Evolutionary conservation across 2,888 invertebrate species (phyloP).

Genomic region (Patella pellucida): DNA sequence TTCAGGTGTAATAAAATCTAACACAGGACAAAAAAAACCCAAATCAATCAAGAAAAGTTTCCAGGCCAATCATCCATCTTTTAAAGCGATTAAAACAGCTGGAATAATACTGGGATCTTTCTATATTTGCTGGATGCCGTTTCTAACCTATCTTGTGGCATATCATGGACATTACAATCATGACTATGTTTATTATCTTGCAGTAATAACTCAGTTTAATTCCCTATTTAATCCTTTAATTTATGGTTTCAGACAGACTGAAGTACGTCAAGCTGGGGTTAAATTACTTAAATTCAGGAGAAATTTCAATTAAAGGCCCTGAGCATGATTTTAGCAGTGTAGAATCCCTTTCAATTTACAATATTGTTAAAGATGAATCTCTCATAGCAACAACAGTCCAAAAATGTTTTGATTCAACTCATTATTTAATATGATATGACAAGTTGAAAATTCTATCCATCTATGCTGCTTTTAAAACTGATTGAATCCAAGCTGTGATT

Average conservation of each 20-base stretch:
- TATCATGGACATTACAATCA: slow-evolving; percentile 19
- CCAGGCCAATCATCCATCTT: not conserved
- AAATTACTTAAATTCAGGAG: slow-evolving; percentile 16
- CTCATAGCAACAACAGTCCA: too few relatives aligned
- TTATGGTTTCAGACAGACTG: slow-evolving; percentile 35
- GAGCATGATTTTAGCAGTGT: too few relatives aligned
- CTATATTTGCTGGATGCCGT: slow-evolving; percentile 37
- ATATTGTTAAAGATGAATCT: too few relatives aligned
- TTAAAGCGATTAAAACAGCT: slow-evolving; percentile 33
- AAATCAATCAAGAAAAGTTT: not conserved
- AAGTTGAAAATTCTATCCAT: too few relatives aligned
- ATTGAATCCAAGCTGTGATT: too few relatives aligned
- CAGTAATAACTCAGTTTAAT: slow-evolving; percentile 35
- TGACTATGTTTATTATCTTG: slow-evolving; percentile 31
- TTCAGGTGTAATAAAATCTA: too few relatives aligned
- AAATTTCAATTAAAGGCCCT: not conserved
- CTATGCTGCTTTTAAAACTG: too few relatives aligned
- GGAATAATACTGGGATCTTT: slow-evolving; percentile 36
- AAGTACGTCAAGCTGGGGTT: slow-evolving; percentile 29
- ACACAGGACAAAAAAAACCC: too few relatives aligned
- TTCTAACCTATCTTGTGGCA: slow-evolving; percentile 33
- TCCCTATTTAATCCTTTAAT: slow-evolving; percentile 38
- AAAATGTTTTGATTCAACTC: too few relatives aligned
- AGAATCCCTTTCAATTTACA: too few relatives aligned
- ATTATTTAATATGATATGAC: too few relatives aligned